Percentiles rank a stretch among this genome's conserved stretches.
Conservation (phyloP, 2,797 vertebrate species). For the Amblyopsis hoosieri region DNA sequence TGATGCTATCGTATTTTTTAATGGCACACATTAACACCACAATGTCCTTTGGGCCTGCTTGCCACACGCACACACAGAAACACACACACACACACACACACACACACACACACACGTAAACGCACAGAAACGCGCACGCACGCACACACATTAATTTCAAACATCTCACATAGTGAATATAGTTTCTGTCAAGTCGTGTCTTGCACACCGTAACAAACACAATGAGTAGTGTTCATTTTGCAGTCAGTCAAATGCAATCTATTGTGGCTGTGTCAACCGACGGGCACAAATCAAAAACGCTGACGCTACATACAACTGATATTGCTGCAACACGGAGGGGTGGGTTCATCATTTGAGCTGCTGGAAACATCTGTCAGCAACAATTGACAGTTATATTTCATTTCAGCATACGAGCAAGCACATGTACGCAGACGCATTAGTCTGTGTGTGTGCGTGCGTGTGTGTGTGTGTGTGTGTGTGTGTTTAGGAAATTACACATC, state of each 20-base stretch:
- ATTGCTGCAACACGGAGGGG: neutral
- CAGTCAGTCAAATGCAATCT: constrained; percentile 22
- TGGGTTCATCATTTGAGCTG: neutral
- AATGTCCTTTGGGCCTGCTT: neutral
- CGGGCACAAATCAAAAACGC: constrained; percentile 21
- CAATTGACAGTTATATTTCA: neutral
- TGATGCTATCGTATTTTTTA: no score
- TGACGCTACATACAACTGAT: constrained; percentile 6
- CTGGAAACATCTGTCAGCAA: neutral
- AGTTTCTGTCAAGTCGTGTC: constrained; percentile 27
- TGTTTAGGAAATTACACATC: constrained; percentile 4
- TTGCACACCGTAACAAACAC: constrained; percentile 22
- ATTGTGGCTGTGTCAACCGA: neutral
- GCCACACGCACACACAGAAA: constrained; percentile 1
- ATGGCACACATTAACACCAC: no score
- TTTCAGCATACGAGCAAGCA: neutral
- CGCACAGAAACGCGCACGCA: neutral
- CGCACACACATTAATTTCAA: constrained; percentile 13
- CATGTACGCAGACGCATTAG: neutral
- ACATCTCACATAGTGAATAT: constrained; percentile 9
- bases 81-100: constrained; percentile 6
- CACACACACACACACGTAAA: constrained; percentile 6
- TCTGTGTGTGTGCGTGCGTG: neutral
- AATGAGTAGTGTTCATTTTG: constrained; percentile 28
- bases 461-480: neutral